A percentile compares a stretch with the other conserved stretches of the same genome.
Conservation (phyloP, 2,797 vertebrate genomes). For the Trichosurus vulpecula region DNA sequence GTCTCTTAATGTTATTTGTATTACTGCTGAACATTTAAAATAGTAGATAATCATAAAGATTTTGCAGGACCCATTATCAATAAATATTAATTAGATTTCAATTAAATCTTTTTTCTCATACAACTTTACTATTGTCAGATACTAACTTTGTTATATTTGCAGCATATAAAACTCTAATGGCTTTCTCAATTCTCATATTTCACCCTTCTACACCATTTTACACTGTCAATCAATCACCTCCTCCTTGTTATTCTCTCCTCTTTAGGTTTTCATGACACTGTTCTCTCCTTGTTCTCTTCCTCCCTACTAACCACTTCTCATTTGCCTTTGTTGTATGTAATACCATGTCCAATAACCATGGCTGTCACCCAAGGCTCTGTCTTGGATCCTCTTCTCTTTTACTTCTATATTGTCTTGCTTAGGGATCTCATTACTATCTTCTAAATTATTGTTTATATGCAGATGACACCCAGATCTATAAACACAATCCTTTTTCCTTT, state of each 20-base stretch:
- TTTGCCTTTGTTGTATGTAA: neutral
- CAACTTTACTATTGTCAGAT: neutral
- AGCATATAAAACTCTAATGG: no score
- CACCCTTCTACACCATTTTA: no score
- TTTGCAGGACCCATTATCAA: neutral
- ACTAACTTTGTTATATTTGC: neutral
- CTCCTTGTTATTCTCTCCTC: neutral
- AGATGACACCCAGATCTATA: no score
- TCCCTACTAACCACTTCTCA: neutral
- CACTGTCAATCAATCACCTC: no score
- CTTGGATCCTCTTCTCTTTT: neutral
- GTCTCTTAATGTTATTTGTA: neutral
- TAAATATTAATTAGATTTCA: slow-evolving; percentile 12
- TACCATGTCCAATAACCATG: no score
- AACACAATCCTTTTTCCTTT: no score
- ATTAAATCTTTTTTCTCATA: neutral
- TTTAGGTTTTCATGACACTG: neutral
- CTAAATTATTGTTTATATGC: no score
- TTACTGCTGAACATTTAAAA: neutral
- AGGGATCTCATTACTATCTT: neutral
- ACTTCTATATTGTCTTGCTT: neutral
- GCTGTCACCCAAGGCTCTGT: neutral
- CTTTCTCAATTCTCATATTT: neutral
- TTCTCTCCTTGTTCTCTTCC: neutral
- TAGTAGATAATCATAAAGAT: neutral